Conservation (phyloP, 2,113 vertebrate species). For the Tretioscincus oriximinensis region DNA sequence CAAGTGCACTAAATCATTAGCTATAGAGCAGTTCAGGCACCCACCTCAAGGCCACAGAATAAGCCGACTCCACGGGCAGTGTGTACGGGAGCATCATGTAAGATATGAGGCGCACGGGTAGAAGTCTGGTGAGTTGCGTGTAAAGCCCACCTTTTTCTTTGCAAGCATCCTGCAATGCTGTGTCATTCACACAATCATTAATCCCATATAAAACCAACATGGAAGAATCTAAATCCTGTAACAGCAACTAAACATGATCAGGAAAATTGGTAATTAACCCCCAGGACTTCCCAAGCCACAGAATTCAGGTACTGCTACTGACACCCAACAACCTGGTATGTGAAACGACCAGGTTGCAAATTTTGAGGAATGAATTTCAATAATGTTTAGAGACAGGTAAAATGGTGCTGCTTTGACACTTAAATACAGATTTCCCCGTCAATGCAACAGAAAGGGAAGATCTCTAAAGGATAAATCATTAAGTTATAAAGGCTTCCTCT, state of each 20-base stretch:
- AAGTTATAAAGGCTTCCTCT: neutral
- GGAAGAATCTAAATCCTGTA: neutral
- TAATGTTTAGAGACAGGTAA: neutral
- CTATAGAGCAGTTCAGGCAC: neutral
- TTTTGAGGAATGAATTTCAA: neutral
- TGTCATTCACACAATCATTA: conserved; percentile 53
- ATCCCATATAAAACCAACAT: neutral
- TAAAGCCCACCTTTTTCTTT: conserved; percentile 72
- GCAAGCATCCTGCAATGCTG: conserved; percentile 81
- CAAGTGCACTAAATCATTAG: neutral
- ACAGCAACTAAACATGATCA: neutral
- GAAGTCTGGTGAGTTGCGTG: conserved; percentile 72
- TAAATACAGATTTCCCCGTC: too few species aligned
- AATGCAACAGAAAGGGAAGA: too few species aligned
- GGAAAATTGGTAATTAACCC: neutral
- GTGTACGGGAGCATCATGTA: conserved; percentile 86
- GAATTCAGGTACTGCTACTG: neutral
- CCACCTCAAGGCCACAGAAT: conserved; percentile 80
- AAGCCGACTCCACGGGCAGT: conserved; percentile 82
- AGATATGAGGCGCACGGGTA: conserved; percentile 82
- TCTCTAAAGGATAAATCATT: neutral
- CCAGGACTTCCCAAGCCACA: neutral
- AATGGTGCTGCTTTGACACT: neutral
- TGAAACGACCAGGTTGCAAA: neutral
- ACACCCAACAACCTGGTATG: neutral